phyloP scores from a whole-genome alignment of 2,113 vertebrate genomes.

The Anser brachyrhynchus region DNA sequence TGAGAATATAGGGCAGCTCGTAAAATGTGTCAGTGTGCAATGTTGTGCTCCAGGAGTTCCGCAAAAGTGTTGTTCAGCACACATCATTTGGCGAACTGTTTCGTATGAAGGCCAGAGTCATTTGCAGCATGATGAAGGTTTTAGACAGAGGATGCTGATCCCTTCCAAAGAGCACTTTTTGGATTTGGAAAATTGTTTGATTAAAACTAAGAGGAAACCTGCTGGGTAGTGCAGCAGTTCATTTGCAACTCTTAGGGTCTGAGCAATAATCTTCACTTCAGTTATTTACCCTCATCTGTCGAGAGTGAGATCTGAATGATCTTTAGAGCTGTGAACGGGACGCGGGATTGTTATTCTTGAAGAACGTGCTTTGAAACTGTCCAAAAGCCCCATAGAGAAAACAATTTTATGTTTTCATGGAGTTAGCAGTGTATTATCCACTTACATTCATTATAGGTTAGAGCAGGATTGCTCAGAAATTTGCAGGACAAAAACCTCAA shows the following conservation, averaged over 20 bases:
- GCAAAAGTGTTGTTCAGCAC: neutral
- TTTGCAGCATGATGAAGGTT: neutral
- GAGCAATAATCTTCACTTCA: conserved; percentile 1
- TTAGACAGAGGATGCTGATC: neutral
- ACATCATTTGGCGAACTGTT: rapidly evolving
- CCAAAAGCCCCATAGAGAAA: neutral
- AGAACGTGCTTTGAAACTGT: neutral
- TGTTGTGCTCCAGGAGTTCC: conserved; percentile 14
- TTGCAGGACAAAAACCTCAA: neutral
- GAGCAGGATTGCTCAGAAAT: neutral
- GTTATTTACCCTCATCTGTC: neutral
- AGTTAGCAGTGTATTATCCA: neutral
- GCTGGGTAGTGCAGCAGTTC: neutral
- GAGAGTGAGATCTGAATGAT: neutral
- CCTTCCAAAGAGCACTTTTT: neutral
- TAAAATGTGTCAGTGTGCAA: neutral
- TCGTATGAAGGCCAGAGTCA: neutral
- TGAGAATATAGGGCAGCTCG: neutral
- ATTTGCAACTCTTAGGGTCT: neutral
- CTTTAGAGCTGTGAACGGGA: neutral
- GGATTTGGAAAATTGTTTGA: neutral
- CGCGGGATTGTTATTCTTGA: neutral
- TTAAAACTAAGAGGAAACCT: neutral
- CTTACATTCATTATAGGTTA: neutral
- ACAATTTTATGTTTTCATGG: neutral